These are phyloP conservation scores for Oophaga sylvatica DNA, from an alignment of 2,797 vertebrate genomes.

Conservation along the genomic window DNA sequence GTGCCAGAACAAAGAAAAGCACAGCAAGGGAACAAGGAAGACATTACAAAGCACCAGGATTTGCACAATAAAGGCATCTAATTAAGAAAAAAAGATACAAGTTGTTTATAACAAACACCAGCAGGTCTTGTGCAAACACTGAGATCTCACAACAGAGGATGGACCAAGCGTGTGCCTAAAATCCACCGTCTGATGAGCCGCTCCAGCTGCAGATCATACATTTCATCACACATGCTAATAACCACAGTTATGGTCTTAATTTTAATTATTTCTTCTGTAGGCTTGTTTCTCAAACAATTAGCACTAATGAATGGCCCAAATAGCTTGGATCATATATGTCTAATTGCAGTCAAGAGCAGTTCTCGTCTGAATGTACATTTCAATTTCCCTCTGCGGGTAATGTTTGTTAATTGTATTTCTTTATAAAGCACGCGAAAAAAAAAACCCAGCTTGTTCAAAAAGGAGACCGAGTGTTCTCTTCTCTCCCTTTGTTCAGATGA, in stretches of 20 bases:
- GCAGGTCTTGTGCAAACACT: slow-evolving; percentile 73
- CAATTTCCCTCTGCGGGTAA: slow-evolving; percentile 83
- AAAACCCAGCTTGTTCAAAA: slow-evolving; percentile 75
- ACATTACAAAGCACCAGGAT: slow-evolving; percentile 73
- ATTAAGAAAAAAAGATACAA: slow-evolving; percentile 76
- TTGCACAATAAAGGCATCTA: slow-evolving; percentile 75
- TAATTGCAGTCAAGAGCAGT: slow-evolving; percentile 84
- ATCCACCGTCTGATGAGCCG: slow-evolving; percentile 69
- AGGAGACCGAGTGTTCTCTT: slow-evolving; percentile 80
- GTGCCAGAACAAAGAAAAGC: slow-evolving; percentile 67
- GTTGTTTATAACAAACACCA: slow-evolving; percentile 79
- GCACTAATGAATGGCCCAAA: slow-evolving; percentile 82
- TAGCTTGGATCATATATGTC: slow-evolving; percentile 85
- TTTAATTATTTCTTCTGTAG: slow-evolving; percentile 84
- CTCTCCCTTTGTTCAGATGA: slow-evolving; percentile 86
- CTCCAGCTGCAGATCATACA: slow-evolving; percentile 70
- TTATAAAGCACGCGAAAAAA: slow-evolving; percentile 74
- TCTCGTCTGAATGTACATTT: slow-evolving; percentile 78
- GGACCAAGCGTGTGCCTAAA: slow-evolving; percentile 68
- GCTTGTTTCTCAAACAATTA: slow-evolving; percentile 86
- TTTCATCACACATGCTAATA: slow-evolving; percentile 81
- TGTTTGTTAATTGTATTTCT: slow-evolving; percentile 87
- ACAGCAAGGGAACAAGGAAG: slow-evolving; percentile 66
- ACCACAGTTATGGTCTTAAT: slow-evolving; percentile 78
- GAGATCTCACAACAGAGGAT: slow-evolving; percentile 68